A percentile compares a stretch with the other conserved stretches of the same genome.
Conservation (phyloP, 2,113 vertebrate species). For the Guaruba guarouba region DNA sequence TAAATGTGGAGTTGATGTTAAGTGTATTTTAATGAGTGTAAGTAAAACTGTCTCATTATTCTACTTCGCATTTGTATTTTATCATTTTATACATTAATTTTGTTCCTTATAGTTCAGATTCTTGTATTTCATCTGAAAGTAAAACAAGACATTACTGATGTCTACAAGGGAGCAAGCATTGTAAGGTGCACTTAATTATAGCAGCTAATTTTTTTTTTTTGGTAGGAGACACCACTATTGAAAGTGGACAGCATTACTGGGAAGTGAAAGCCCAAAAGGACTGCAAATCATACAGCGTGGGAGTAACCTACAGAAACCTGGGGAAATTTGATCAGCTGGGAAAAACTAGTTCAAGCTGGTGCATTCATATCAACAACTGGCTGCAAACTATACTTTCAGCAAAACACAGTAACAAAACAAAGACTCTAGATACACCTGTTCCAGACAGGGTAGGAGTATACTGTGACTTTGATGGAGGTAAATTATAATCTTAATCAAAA, state of each 20-base stretch:
- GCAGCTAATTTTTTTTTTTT: neutral
- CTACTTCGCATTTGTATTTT: neutral
- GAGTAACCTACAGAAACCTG: conserved; percentile 84
- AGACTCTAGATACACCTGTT: conserved; percentile 81
- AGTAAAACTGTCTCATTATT: neutral
- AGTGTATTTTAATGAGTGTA: neutral
- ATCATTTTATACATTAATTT: neutral
- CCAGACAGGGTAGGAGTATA: conserved; percentile 90
- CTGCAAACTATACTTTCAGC: conserved; percentile 88
- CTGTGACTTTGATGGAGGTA: conserved; percentile 92
- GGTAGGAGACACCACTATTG: conserved; percentile 86
- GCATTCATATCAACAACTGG: conserved; percentile 92
- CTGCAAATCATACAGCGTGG: conserved; percentile 90
- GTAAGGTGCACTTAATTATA: neutral
- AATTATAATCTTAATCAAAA: neutral
- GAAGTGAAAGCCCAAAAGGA: conserved; percentile 88
- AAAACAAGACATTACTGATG: neutral
- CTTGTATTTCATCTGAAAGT: neutral
- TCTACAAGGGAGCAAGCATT: neutral
- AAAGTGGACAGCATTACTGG: conserved; percentile 90
- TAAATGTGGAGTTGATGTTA: neutral
- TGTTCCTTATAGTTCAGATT: neutral
- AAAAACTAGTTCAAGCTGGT: conserved; percentile 89
- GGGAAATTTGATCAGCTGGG: conserved; percentile 95
- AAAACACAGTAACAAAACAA: conserved; percentile 93